Base-by-base conservation (phyloP, 1,140 invertebrate species). In the Samia ricini region DNA sequence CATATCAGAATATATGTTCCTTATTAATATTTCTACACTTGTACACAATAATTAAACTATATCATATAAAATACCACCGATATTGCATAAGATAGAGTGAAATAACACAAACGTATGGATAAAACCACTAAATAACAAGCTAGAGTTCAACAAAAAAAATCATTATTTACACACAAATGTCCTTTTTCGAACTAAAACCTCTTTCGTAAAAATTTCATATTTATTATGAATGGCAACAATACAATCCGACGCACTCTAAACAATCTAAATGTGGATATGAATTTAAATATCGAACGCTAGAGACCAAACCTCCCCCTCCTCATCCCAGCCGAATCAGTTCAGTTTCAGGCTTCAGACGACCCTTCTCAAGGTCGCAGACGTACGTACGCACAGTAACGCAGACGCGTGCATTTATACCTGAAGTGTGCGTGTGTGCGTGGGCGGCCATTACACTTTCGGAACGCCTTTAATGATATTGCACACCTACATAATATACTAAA, bases 331-430 rank as follows among this genome's bases (percentile, higher is more conserved):
- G 60, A 63, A 66, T 64, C 59, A 42, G 58, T 68, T 63, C 65
- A 63, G 55, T 75, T 81, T 71, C 79, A 85, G 84, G 76, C 70
- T 74, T 72, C 76, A 83, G 83, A 85, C 83, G 83, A 78, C 83
- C 83, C 72, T 77, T 61, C 42, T 36, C 83, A 85, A 85, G 85
- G 85, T 88, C 85, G 81, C 83, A 88, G 85, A 88, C 85, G 65
- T 42, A 50, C 57, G n/a, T 63, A 69, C 68, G 61, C 74, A 63
- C 69, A 60, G 72, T 61, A 66, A 76, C 75, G 74, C 75, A 77
- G 69, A 76, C 66, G 79, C 77, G 74, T 77, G 71, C 64, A 57
- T 12, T 7, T 19, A n/a, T 54, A 71, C 68, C 64, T 66, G 62
- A 62, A 65, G 12, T 57, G 26, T 51, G 62, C 60, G 48, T 18